Base-by-base conservation (phyloP, 2,888 invertebrate species). In the Brenthis daphne region DNA sequence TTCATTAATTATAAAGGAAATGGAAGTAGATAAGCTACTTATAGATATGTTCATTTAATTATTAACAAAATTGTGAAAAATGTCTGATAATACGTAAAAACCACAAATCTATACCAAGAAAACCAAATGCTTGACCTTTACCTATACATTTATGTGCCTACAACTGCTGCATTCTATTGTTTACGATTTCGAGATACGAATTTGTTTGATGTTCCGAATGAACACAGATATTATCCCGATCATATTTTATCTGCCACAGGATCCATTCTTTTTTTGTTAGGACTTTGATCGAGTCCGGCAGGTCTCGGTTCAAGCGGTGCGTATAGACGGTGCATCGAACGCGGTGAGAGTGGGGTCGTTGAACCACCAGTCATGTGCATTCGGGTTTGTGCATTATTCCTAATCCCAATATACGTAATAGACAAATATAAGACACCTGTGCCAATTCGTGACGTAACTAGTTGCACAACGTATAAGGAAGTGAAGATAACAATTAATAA, bases 321-420 rank as follows among this genome's bases (percentile, higher is more conserved):
- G 77, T 77, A 72, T 82, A 80, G 82, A 78, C 88, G 87, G 90
- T 91, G 91, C 91, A 91, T 88, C 91, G 92, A 89, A 89, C 91
- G 89, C 88, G 90, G 90, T 85, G 90, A 90, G 90, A 90, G 90
- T 85, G 86, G 81, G 92, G 89, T 88, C 90, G 79, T 79, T 82
- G 90, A 88, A 86, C 90, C 82, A 79, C 76, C 77, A 81, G 85
- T 87, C 89, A 88, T 88, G 87, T 90, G 89, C 90, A 89, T 88
- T 89, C 81, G 76, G 80, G 79, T 84, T 85, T 78, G 79, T 84
- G 80, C 82, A 80, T 80, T 83, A 78, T 82, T 79, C 77, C 79
- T 83, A 84, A 75, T 72, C 68, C 66, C 67, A 67, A 71, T 73
- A 75, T 77, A 77, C 72, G 77, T 76, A 74, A 75, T 74, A 75